Percentiles rank a stretch among this genome's conserved stretches.
phyloP scores from a whole-genome alignment of 1,140 invertebrate species.

The Alviniconcha marisindica region DNA sequence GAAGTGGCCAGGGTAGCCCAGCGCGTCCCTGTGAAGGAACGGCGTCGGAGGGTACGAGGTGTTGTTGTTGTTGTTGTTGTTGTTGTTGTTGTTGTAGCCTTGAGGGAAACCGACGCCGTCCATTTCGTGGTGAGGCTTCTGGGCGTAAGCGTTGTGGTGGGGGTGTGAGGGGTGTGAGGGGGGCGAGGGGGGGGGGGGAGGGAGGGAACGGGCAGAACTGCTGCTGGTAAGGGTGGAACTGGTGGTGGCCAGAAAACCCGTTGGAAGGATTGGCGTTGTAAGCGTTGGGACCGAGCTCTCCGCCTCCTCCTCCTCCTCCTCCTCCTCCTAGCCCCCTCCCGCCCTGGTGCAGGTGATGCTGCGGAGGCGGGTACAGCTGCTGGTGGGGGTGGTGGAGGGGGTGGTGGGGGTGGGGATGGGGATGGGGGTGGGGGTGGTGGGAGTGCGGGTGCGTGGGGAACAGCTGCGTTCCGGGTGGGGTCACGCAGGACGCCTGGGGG shows the following conservation, averaged over 20 bases:
- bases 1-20: too few species aligned
- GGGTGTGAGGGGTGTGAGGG: too few species aligned
- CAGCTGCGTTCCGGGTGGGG: neutral
- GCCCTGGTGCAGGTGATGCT: neutral
- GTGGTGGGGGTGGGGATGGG: neutral
- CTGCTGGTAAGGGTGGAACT: constrained; percentile 30
- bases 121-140: neutral
- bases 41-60: too few species aligned
- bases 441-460: too few species aligned
- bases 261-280: neutral
- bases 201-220: neutral
- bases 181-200: too few species aligned
- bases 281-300: neutral
- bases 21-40: too few species aligned
- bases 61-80: too few species aligned
- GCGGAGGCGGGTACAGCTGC: neutral
- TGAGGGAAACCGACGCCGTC: neutral
- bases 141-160: constrained; percentile 3
- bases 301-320: neutral
- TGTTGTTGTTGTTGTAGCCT: neutral
- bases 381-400: neutral
- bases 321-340: neutral
- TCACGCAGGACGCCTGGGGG: neutral
- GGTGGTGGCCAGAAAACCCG: neutral
- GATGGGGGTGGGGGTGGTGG: neutral